A percentile compares a stretch with the other conserved stretches of the same genome.
phyloP scores from a whole-genome alignment of 92 coral and sea anemone species.

The Parazoanthus atlanticus region DNA sequence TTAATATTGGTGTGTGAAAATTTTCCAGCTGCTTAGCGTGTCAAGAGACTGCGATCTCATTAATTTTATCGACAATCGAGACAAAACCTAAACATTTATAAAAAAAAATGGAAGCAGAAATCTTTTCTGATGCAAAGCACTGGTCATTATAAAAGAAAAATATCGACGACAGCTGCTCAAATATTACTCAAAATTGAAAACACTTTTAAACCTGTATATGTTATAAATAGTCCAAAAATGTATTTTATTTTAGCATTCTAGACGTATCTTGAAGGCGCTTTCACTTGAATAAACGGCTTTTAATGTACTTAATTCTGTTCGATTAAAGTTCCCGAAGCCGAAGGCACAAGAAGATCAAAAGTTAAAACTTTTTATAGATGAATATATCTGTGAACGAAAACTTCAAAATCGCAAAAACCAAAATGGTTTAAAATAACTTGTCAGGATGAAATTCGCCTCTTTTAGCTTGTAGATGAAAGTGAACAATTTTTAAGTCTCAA shows the following conservation, averaged over 20 bases:
- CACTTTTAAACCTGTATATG: background rate
- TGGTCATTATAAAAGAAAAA: background rate
- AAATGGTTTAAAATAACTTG: too few relatives aligned
- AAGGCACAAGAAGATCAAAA: background rate
- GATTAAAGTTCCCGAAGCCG: background rate
- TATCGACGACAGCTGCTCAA: conserved; percentile 31
- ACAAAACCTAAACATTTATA: conserved; percentile 38
- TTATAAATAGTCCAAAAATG: background rate
- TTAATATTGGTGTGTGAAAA: conserved; percentile 1
- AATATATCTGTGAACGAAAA: background rate
- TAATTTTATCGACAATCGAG: conserved; percentile 29
- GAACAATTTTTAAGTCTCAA: background rate
- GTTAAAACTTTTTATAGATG: background rate
- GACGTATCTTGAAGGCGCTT: background rate
- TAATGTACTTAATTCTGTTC: background rate
- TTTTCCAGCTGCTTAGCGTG: conserved; percentile 20
- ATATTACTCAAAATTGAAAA: background rate
- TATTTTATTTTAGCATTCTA: background rate
- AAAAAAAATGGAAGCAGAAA: conserved; percentile 23
- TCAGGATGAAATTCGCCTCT: background rate
- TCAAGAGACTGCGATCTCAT: conserved; percentile 29
- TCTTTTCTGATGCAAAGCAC: conserved; percentile 35
- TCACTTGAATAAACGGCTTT: background rate
- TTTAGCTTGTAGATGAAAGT: background rate
- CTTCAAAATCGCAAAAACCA: background rate